Evolutionary conservation across 1,140 invertebrate genomes (phyloP), one percentile per base, ranked within the genome.

Genomic region (Latrodectus geometricus): DNA sequence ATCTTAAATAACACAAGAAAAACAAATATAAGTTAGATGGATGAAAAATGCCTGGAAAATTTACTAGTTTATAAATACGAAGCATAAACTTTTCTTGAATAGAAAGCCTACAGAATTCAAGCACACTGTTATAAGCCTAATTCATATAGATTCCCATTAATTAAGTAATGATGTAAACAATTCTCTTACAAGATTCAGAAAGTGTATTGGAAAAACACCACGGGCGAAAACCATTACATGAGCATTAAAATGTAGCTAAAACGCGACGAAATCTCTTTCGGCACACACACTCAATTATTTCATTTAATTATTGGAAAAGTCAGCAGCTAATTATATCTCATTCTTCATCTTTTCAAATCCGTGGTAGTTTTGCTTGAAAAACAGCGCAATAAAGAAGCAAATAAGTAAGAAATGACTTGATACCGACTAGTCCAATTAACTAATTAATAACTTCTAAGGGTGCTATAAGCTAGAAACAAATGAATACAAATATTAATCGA

Each of bases 261-360:
- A 61, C 17, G 11, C 11, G 54, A 61, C 54, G 17, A 61, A 61
- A 61, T 61, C 17, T 14, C 8, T 61, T 11, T 14, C 11, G 54
- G 5, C 35, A 35, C 54, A 14, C 17, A 35, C 35, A 35, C 54
- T 17, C 17, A 61, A 11, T 61, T 61, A 61, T 61, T 61, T 11
- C 54, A 61, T 61, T 61, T 61, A 61, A 61, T 61, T 61, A 61
- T 61, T 61, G 54, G 54, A 61, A 61, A 61, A 61, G 54, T 17
- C 54, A 61, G 35, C 54, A 8, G 0, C 54, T 61, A 61, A 61
- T 61, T 61, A 61, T 8, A 1, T 17, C 11, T 61, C 17, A 14
- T 61, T 61, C 17, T 8, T 61, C 17, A 11, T 61, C 35, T 35
- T 61, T 17, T 17, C 11, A 61, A 61, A 61, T 61, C 17, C 54